Evolutionary conservation across 2,113 vertebrate species (phyloP).

Genomic region (Connochaetes taurinus): DNA sequence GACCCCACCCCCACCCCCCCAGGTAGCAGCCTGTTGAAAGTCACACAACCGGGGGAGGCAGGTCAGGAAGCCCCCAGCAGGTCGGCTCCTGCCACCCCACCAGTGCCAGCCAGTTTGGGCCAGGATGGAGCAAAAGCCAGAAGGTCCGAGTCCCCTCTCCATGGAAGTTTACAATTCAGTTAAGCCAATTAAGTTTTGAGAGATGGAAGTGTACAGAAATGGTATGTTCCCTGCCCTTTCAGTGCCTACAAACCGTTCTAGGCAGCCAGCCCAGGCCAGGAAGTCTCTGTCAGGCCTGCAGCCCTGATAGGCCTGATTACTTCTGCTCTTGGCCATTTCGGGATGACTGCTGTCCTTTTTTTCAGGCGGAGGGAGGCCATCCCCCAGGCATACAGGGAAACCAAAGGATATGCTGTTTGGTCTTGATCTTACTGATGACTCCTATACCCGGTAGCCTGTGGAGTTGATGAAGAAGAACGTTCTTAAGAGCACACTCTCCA

Average conservation of each 20-base stretch:
- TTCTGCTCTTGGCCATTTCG: constrained; percentile 19
- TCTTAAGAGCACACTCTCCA: neutral
- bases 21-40: neutral
- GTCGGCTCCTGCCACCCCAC: neutral
- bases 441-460: neutral
- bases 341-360: neutral
- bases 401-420: neutral
- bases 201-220: constrained; percentile 48
- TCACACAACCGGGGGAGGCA: neutral
- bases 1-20: neutral
- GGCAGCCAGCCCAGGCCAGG: constrained; percentile 48
- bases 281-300: constrained; percentile 36
- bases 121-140: neutral
- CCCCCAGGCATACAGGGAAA: neutral
- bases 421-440: neutral
- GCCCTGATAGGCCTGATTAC: neutral
- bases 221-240: constrained; percentile 24
- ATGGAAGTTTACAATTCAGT: constrained; percentile 38
- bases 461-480: neutral
- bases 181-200: constrained; percentile 46
- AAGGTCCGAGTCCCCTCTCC: neutral
- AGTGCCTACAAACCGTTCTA: constrained; percentile 42
- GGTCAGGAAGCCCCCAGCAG: neutral
- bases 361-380: neutral
- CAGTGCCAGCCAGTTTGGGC: neutral